phyloP scores from a whole-genome alignment of 2,113 vertebrate species.

The Pontoporia blainvillei region DNA sequence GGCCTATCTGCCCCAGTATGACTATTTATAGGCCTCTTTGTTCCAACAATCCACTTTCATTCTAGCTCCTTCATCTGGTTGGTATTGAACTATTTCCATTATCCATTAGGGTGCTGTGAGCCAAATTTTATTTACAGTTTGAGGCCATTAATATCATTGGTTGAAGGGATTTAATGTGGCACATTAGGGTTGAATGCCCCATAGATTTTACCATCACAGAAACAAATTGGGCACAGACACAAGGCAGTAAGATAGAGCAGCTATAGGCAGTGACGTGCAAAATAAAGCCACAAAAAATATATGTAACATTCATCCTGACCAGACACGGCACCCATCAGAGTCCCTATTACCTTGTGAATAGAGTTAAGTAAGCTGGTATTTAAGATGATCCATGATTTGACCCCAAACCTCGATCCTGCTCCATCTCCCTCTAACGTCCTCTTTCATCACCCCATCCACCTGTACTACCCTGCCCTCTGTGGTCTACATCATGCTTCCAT shows the following conservation, averaged over 20 bases:
- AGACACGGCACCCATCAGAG: not conserved
- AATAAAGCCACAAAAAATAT: not conserved
- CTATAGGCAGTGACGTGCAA: not conserved
- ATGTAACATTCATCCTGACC: not conserved
- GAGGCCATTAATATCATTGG: slow-evolving; percentile 20
- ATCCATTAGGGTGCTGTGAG: not conserved
- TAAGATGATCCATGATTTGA: not conserved
- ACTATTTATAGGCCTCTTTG: slow-evolving; percentile 69
- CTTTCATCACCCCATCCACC: not conserved
- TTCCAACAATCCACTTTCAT: slow-evolving; percentile 44
- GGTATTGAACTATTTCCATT: not conserved
- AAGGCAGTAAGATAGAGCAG: not conserved
- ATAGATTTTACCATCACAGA: slow-evolving; percentile 35
- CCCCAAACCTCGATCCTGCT: not conserved
- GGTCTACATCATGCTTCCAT: not conserved
- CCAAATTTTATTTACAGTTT: slow-evolving; percentile 17
- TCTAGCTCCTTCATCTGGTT: slow-evolving; percentile 12
- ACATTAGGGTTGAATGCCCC: not conserved
- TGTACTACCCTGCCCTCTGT: too few species aligned
- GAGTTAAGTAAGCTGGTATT: not conserved
- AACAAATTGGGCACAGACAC: not conserved
- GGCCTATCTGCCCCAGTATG: not conserved
- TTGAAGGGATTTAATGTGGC: not conserved
- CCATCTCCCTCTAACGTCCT: not conserved
- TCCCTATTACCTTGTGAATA: not conserved